A percentile compares a stretch with the other conserved stretches of the same genome.
phyloP scores from a whole-genome alignment of 2,113 vertebrate species.

The Willisornis vidua region DNA sequence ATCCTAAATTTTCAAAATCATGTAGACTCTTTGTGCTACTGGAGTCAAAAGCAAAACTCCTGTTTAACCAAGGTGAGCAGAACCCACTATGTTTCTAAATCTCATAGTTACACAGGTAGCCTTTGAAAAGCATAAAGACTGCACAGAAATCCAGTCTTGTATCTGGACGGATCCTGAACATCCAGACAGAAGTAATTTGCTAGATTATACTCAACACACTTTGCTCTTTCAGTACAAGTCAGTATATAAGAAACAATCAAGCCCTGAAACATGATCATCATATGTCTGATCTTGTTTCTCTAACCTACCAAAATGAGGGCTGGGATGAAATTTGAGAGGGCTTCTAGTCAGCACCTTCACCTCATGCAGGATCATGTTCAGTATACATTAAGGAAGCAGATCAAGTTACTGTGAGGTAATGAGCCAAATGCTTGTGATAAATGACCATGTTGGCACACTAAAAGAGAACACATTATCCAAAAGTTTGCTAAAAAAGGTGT shows the following conservation, averaged over 20 bases:
- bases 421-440: neutral
- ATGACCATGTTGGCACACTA: neutral
- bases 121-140: neutral
- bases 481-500: neutral
- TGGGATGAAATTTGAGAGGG: slow-evolving; percentile 2
- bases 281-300: neutral
- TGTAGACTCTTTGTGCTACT: neutral
- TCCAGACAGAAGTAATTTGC: neutral
- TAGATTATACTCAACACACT: neutral
- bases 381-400: neutral
- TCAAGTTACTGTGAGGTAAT: neutral
- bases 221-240: neutral
- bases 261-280: neutral
- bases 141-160: neutral
- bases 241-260: neutral
- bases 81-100: neutral
- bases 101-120: neutral
- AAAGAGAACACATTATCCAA: neutral
- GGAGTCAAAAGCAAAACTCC: neutral
- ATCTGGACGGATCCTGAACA: neutral
- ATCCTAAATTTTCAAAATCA: neutral
- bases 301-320: neutral
- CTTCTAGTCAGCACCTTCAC: fast-evolving
- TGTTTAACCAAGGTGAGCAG: neutral
- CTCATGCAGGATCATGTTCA: neutral